Evolutionary conservation across 1,140 invertebrate genomes (phyloP), one percentile per base, ranked within the genome.

Genomic region (Druon quercuslanigerum): DNA sequence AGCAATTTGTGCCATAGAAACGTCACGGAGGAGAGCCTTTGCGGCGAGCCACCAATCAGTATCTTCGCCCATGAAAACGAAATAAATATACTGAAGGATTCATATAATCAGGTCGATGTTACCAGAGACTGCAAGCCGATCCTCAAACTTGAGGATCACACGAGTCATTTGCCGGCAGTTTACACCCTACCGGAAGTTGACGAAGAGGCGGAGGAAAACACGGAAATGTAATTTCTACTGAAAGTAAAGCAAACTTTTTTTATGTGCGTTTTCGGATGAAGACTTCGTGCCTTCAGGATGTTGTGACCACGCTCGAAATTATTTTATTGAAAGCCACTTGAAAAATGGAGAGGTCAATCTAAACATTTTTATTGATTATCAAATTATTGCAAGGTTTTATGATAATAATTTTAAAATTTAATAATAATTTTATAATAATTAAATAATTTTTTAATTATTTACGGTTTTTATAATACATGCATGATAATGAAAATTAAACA

Each of bases 101-200:
- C 87, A 73, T 89, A 89, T 84, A 91, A 91, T 81, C 88, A 92
- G 77, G 89, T 91, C 16, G 90, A 90, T 81, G 89, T 90, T 25
- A 91, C 90, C 16, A 88, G 89, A 80, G 88, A 91, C 78, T 90
- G 89, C 83, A 90, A 90, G 76, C 88, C 90, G 33, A 88, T 89
- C 72, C 84, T 90, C 57, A 90, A 91, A 71, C 85, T 89, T 52
- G 88, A 91, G 79, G 84, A 92, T 85, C 87, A 90, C 74, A 83
- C 89, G 33, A 83, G 84, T 60, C 75, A 84, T 51, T 79, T 86
- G 70, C 88, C 91, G 33, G 93, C 93, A 1, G 93, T 94, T 13
- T 94, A 94, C 77, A 94, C 94, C n/a, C 88, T 94, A 66, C 92
- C 93, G 50, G 93, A 94, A 84, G 87, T 91, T 46, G 93, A 94